Percentiles rank a stretch among this genome's conserved stretches.
phyloP scores from a whole-genome alignment of 2,113 vertebrate species.

The Poicephalus gulielmi region DNA sequence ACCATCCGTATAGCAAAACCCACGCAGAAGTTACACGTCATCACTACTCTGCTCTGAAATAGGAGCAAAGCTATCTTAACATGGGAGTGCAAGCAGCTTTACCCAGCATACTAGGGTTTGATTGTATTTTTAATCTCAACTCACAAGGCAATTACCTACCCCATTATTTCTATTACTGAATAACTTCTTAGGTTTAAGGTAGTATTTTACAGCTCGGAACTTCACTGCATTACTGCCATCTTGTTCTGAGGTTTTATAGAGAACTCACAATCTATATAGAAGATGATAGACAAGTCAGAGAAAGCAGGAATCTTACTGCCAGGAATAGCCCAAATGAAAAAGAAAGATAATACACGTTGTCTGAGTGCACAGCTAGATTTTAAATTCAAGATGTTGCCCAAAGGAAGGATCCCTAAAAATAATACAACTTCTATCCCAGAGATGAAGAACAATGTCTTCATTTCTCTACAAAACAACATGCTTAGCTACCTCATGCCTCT shows the following conservation, averaged over 20 bases:
- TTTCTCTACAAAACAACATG: not conserved
- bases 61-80: not conserved
- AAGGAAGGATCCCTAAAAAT: not conserved
- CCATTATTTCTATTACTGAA: not conserved
- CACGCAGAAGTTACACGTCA: not conserved
- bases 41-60: not conserved
- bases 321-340: not conserved
- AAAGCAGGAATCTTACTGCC: not conserved
- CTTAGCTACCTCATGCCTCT: conserved; percentile 53
- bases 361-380: not conserved
- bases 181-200: not conserved
- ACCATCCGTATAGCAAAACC: not conserved
- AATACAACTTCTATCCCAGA: not conserved
- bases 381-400: not conserved
- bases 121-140: not conserved
- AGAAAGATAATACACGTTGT: not conserved
- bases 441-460: not conserved
- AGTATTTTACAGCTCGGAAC: not conserved
- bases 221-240: not conserved
- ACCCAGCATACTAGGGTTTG: not conserved
- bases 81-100: not conserved
- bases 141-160: not conserved
- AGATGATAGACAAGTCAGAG: not conserved
- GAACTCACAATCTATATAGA: not conserved
- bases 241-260: not conserved